Evolutionary conservation across 37 sponge, comb jelly and placozoan species (phyloP).

Genomic region (Dysidea cf. avara): DNA sequence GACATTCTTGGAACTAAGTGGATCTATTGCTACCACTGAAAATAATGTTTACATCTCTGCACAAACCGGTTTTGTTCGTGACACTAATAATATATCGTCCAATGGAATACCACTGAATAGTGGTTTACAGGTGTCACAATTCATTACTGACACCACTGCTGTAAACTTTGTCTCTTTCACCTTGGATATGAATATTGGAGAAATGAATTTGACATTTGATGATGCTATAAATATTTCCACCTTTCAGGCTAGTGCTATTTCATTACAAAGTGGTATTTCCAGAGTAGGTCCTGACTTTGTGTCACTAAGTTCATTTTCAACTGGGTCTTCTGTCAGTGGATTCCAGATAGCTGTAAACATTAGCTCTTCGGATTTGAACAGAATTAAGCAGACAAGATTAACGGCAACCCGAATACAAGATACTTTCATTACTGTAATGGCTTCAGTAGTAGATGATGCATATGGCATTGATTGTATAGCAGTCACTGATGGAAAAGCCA

Average conservation of each 20-base stretch:
- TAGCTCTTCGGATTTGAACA: conserved; percentile 71
- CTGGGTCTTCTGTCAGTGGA: conserved; percentile 27
- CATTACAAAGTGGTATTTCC: conserved; percentile 48
- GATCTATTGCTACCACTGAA: conserved; percentile 35
- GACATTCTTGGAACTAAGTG: conserved; percentile 53
- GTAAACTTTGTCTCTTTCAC: conserved; percentile 41
- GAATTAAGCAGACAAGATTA: conserved; percentile 71
- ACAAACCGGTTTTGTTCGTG: conserved; percentile 39
- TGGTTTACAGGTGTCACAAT: conserved; percentile 45
- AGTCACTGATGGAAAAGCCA: conserved; percentile 83
- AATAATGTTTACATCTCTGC: conserved; percentile 53
- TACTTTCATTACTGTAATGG: conserved; percentile 69
- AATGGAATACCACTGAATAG: conserved; percentile 7
- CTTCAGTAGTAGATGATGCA: conserved; percentile 74
- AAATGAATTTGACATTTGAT: conserved; percentile 50
- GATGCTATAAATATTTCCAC: conserved; percentile 62
- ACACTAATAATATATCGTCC: conserved; percentile 51
- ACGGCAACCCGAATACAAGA: conserved; percentile 43
- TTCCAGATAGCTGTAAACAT: conserved; percentile 48
- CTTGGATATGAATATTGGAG: conserved; percentile 73
- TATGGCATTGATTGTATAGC: conserved; percentile 75
- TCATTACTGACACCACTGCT: conserved; percentile 47
- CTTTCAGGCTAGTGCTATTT: conserved; percentile 63
- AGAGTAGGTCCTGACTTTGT: conserved; percentile 46
- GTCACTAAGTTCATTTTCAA: conserved; percentile 45